Conservation (phyloP, 2,113 vertebrate species). For the Gymnarchus niloticus region DNA sequence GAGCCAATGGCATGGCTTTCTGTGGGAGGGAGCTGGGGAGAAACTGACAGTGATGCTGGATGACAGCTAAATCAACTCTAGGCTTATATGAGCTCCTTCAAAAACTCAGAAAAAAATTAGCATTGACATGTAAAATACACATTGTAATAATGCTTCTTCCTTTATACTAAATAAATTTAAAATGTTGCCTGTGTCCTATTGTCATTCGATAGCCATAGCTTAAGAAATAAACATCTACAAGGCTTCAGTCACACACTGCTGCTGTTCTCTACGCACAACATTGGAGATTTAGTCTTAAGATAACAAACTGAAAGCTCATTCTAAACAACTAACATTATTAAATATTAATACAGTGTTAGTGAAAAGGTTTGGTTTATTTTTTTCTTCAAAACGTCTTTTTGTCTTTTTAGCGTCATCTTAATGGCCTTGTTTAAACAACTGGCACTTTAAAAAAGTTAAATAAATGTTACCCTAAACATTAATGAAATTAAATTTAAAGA, state of each 20-base stretch:
- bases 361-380: constrained; percentile 62
- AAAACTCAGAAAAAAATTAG: constrained; percentile 86
- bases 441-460: constrained; percentile 69
- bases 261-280: constrained; percentile 79
- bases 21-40: constrained; percentile 70
- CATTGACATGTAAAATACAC: constrained; percentile 93
- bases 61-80: constrained; percentile 87
- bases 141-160: constrained; percentile 75
- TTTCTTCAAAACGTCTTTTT: constrained; percentile 36
- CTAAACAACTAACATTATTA: constrained; percentile 77
- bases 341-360: constrained; percentile 76
- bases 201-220: constrained; percentile 79
- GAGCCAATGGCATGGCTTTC: constrained; percentile 62
- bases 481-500: constrained; percentile 58
- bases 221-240: constrained; percentile 77
- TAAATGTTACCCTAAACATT: constrained; percentile 65
- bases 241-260: constrained; percentile 74
- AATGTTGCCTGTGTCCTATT: constrained; percentile 72
- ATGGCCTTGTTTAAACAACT: constrained; percentile 63
- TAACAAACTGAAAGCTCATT: constrained; percentile 83
- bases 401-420: constrained; percentile 55
- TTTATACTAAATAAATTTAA: constrained; percentile 90
- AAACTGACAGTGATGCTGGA: constrained; percentile 82
- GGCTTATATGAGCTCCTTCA: constrained; percentile 82
- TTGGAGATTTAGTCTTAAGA: constrained; percentile 78